phyloP scores from a whole-genome alignment of 2,797 vertebrate species.

The Gastrophryne carolinensis region DNA sequence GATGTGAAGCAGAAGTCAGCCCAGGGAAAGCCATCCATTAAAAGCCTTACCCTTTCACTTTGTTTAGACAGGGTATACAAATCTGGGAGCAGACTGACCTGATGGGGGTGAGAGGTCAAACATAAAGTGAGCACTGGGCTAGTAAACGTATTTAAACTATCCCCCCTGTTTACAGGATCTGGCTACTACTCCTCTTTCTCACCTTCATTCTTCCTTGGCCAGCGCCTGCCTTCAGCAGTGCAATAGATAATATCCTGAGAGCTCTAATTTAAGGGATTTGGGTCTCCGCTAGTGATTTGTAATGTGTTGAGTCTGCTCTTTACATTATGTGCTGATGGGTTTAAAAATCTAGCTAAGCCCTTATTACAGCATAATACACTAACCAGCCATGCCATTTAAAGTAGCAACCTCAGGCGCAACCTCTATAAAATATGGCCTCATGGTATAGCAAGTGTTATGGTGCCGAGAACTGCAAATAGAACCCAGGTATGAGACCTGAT shows the following conservation, averaged over 20 bases:
- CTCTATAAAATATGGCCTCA: too few species aligned
- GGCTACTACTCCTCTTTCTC: conserved; percentile 4
- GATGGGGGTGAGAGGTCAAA: conserved; percentile 27
- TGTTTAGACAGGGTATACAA: conserved; percentile 49
- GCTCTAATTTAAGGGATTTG: neutral
- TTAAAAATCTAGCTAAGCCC: neutral
- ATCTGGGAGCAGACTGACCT: conserved; percentile 37
- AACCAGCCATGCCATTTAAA: too few species aligned
- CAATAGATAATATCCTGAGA: neutral
- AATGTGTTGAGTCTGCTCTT: neutral
- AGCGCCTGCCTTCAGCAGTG: neutral
- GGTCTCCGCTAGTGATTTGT: neutral
- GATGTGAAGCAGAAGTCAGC: conserved; percentile 35
- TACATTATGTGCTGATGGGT: neutral
- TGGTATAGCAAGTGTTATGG: too few species aligned
- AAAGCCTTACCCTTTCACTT: conserved; percentile 18
- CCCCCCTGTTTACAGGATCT: conserved; percentile 18
- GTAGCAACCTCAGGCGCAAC: too few species aligned
- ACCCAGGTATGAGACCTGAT: too few species aligned
- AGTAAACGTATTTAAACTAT: conserved; percentile 42
- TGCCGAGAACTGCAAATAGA: too few species aligned
- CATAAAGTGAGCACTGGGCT: conserved; percentile 32
- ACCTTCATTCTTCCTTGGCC: neutral
- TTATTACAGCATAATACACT: too few species aligned
- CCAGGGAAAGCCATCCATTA: conserved; percentile 48